A percentile compares a stretch with the other conserved stretches of the same genome.
Evolutionary conservation across 2,888 invertebrate genomes (phyloP).

Genomic region (Drosophila cyrtoloma): DNA sequence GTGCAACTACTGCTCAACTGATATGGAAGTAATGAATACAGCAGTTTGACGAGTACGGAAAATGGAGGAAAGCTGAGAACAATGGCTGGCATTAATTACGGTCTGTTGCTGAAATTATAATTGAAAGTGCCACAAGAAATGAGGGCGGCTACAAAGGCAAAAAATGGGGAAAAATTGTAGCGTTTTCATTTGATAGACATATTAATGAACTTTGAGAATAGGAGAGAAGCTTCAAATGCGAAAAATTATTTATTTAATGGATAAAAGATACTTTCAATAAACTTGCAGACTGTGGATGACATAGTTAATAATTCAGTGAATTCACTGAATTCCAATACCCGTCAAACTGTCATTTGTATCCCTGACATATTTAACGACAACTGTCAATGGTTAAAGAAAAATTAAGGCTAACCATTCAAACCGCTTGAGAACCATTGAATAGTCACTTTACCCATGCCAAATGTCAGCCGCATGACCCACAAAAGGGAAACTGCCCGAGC

Average conservation of each 20-base stretch:
- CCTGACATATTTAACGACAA: conserved; percentile 3
- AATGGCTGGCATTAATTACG: neutral
- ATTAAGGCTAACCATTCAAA: conserved; percentile 5
- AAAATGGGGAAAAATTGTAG: neutral
- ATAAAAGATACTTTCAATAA: neutral
- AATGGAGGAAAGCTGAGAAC: neutral
- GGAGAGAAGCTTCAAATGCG: neutral
- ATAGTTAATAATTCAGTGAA: neutral
- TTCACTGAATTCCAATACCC: neutral
- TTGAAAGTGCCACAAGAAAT: neutral
- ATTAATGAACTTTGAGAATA: neutral
- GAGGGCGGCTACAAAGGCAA: neutral
- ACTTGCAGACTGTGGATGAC: neutral
- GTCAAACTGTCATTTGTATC: neutral
- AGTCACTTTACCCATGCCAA: conserved; percentile 29
- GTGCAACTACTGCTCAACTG: conserved; percentile 26
- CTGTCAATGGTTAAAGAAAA: conserved; percentile 17
- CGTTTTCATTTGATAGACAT: neutral
- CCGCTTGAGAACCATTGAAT: conserved; percentile 21
- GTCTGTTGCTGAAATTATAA: neutral
- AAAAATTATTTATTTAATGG: neutral
- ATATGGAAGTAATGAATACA: conserved; percentile 33
- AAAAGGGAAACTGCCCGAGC: neutral
- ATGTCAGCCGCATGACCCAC: conserved; percentile 34
- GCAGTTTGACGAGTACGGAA: neutral